Conservation (phyloP, 2,888 invertebrate species). For the Dicyrtoma fusca region DNA sequence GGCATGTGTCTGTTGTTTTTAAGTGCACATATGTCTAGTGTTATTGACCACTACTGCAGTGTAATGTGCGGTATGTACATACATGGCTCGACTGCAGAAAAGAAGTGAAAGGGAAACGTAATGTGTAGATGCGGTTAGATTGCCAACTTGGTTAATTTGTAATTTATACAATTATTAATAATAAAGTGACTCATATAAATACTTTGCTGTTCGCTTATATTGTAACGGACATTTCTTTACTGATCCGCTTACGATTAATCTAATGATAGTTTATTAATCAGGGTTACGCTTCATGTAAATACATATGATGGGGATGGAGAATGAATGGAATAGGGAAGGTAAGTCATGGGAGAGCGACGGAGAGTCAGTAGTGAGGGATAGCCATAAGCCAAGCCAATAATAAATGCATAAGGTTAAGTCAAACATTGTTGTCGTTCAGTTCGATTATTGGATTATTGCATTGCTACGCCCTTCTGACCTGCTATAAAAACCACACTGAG, state of each 20-base stretch:
- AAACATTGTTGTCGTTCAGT: constrained; percentile 12
- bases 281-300: constrained; percentile 25
- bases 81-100: too few relatives aligned
- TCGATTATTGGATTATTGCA: constrained; percentile 10
- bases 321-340: constrained; percentile 9
- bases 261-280: constrained; percentile 31
- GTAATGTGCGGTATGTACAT: too few relatives aligned
- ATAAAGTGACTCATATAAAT: background rate
- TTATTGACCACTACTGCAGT: too few relatives aligned
- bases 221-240: background rate
- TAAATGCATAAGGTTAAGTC: constrained; percentile 30
- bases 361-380: too few relatives aligned
- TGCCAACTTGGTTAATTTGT: constrained; percentile 7
- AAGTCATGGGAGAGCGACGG: too few relatives aligned
- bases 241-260: constrained; percentile 7
- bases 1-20: too few relatives aligned
- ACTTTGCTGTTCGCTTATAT: background rate
- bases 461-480: constrained; percentile 39
- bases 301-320: background rate
- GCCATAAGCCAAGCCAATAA: background rate
- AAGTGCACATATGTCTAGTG: too few relatives aligned
- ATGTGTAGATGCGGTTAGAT: background rate
- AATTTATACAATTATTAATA: constrained; percentile 10
- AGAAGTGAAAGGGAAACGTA: constrained; percentile 14
- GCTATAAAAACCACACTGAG: constrained; percentile 32